Percentiles rank a stretch among this genome's conserved stretches.
Evolutionary conservation across 2,888 invertebrate genomes (phyloP).

Genomic region (Dioctria rufipes): DNA sequence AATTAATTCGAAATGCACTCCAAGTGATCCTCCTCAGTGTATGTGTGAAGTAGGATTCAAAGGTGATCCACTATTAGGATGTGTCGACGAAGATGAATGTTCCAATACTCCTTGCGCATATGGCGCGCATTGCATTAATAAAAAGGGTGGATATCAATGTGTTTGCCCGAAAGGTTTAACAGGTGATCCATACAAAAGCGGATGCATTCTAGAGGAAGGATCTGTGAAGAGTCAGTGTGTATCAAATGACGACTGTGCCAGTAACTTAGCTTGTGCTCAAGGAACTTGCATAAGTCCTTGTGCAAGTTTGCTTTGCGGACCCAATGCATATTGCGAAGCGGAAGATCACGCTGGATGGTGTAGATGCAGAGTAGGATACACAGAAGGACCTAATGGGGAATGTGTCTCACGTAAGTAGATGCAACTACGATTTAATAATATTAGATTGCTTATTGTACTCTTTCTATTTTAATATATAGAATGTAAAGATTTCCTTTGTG

Average conservation of each 20-base stretch:
- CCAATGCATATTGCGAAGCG: conserved; percentile 89
- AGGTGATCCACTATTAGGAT: conserved; percentile 88
- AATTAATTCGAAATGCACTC: conserved; percentile 90
- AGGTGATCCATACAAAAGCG: conserved; percentile 88
- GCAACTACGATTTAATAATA: background rate
- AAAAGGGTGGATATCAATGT: conserved; percentile 89
- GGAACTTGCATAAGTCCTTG: conserved; percentile 89
- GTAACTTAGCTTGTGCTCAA: conserved; percentile 83
- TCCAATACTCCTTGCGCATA: conserved; percentile 86
- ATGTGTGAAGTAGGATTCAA: conserved; percentile 90
- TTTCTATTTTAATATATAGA: conserved; percentile 57
- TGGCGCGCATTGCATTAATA: conserved; percentile 90
- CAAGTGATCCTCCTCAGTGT: conserved; percentile 90
- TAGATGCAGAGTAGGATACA: conserved; percentile 86
- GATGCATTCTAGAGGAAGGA: conserved; percentile 78
- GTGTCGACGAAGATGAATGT: conserved; percentile 90
- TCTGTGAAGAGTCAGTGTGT: conserved; percentile 79
- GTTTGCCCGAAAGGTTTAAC: conserved; percentile 86
- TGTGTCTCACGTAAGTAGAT: conserved; percentile 83
- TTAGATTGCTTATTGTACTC: conserved; percentile 8
- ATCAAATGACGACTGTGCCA: conserved; percentile 84
- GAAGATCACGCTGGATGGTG: conserved; percentile 92
- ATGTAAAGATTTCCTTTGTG: conserved; percentile 78
- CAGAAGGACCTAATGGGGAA: conserved; percentile 84
- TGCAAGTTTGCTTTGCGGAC: conserved; percentile 82